Conservation (phyloP, 2,888 invertebrate species). For the Oligia fasciuncula region DNA sequence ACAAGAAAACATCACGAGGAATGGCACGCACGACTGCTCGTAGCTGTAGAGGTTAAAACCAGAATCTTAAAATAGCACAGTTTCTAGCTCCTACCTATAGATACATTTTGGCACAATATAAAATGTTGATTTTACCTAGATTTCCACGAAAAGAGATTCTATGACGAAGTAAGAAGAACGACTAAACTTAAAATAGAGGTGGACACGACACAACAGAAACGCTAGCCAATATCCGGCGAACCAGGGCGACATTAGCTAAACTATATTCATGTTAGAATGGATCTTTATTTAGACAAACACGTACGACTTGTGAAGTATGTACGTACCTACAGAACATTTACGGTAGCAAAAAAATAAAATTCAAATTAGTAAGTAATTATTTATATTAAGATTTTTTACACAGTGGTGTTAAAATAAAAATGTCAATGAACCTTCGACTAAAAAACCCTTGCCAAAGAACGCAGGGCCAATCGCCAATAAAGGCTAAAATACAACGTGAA, state of each 20-base stretch:
- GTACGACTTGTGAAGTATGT: not conserved
- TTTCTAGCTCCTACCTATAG: slow-evolving; percentile 35
- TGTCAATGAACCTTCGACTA: slow-evolving; percentile 46
- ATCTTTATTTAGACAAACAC: slow-evolving; percentile 24
- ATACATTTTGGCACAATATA: slow-evolving; percentile 66
- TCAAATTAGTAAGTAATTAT: not conserved
- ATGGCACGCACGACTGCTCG: slow-evolving; percentile 41
- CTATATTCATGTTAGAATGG: slow-evolving; percentile 24
- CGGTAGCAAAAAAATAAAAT: not conserved
- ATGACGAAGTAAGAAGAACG: slow-evolving; percentile 38
- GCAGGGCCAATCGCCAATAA: slow-evolving; percentile 32
- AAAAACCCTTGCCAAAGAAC: slow-evolving; percentile 44
- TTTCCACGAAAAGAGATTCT: slow-evolving; percentile 59
- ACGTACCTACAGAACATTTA: not conserved
- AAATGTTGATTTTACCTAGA: slow-evolving; percentile 45
- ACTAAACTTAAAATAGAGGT: slow-evolving; percentile 56
- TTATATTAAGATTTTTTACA: slow-evolving; percentile 6
- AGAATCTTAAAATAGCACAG: slow-evolving; percentile 69
- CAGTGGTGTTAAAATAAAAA: slow-evolving; percentile 13
- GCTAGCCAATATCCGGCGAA: slow-evolving; percentile 52
- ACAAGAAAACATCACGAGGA: slow-evolving; percentile 73
- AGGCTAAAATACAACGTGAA: slow-evolving; percentile 26
- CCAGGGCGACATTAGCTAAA: slow-evolving; percentile 21
- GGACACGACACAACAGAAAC: slow-evolving; percentile 42
- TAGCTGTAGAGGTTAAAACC: slow-evolving; percentile 79